These are phyloP conservation scores for Drosophila limbata DNA, from an alignment of 2,888 invertebrate genomes.

Conservation along the genomic window DNA sequence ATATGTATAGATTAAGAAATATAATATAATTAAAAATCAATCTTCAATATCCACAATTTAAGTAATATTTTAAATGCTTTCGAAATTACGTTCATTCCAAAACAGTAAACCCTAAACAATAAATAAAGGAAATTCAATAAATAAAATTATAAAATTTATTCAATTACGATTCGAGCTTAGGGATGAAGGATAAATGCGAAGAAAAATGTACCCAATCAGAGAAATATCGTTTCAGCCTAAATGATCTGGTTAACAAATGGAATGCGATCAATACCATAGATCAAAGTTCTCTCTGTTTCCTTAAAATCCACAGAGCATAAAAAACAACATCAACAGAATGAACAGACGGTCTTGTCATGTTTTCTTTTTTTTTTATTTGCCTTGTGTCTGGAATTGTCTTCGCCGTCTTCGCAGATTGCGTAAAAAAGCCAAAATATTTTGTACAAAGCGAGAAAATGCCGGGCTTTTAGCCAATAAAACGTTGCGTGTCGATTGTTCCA, in stretches of 20 bases:
- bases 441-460: slow-evolving; percentile 16
- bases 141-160: too few relatives aligned
- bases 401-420: slow-evolving; percentile 28
- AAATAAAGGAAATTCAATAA: too few relatives aligned
- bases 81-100: too few relatives aligned
- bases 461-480: slow-evolving; percentile 38
- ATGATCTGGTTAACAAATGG: background rate
- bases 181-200: too few relatives aligned
- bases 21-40: too few relatives aligned
- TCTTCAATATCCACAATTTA: too few relatives aligned
- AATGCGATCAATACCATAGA: background rate
- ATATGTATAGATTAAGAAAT: too few relatives aligned
- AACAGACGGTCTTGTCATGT: slow-evolving; percentile 10
- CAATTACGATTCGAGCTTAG: too few relatives aligned
- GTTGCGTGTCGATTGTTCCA: slow-evolving; percentile 43
- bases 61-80: too few relatives aligned
- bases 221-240: background rate
- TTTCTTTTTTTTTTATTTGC: background rate
- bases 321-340: slow-evolving; percentile 10
- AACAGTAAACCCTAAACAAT: too few relatives aligned
- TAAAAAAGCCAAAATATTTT: slow-evolving; percentile 11
- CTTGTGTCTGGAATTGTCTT: slow-evolving; percentile 14
- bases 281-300: slow-evolving; percentile 1
- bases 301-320: slow-evolving; percentile 18
- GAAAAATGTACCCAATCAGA: background rate